Conservation (phyloP, 2,113 vertebrate species). For the Cercocebus atys region DNA sequence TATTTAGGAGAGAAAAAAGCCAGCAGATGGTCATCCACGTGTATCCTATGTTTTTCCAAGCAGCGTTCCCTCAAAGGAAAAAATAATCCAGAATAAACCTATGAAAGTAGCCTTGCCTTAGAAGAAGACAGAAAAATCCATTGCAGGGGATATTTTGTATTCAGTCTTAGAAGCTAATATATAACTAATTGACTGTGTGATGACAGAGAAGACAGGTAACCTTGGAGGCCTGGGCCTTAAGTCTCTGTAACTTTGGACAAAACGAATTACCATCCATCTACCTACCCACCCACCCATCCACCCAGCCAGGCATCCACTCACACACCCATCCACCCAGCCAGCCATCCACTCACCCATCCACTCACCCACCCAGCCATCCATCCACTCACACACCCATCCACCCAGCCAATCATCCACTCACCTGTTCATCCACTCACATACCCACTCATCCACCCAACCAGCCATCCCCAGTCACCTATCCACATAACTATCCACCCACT, state of each 20-base stretch:
- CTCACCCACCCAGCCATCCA: background rate
- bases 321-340: background rate
- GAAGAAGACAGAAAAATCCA: background rate
- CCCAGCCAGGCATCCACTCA: too few relatives aligned
- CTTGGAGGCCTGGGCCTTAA: background rate
- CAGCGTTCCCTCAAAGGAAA: background rate
- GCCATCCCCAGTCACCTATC: too few relatives aligned
- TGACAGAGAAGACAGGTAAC: background rate
- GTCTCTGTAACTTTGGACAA: background rate
- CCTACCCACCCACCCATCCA: background rate
- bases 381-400: too few relatives aligned
- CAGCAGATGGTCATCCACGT: background rate
- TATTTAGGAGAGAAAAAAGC: background rate
- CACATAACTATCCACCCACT: too few relatives aligned
- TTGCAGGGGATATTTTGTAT: background rate
- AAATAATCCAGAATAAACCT: background rate
- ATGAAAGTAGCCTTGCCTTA: background rate
- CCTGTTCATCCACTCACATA: background rate
- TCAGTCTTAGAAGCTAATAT: background rate
- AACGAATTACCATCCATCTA: background rate
- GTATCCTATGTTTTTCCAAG: background rate
- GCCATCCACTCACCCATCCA: background rate
- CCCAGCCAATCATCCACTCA: too few relatives aligned
- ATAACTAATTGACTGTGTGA: background rate
- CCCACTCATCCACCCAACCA: background rate